Evolutionary conservation across 2,113 vertebrate genomes (phyloP).

Genomic region (Aramus guarauna): DNA sequence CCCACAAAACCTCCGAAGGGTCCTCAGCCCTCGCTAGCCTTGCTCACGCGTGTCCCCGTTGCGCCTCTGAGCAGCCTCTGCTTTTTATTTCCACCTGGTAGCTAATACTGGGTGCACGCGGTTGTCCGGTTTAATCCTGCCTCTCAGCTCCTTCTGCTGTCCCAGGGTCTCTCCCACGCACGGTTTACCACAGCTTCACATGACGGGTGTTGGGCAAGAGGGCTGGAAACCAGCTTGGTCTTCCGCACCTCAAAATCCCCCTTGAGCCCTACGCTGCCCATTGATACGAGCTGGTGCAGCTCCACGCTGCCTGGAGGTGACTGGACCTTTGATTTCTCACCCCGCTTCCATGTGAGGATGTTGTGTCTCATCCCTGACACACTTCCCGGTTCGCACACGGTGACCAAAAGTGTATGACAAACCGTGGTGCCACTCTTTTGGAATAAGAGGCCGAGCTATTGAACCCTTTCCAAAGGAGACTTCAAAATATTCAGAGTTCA

Average conservation of each 20-base stretch:
- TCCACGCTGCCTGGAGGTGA: background rate
- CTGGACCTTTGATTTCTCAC: background rate
- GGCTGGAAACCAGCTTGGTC: background rate
- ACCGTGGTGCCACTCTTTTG: background rate
- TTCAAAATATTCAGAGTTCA: constrained; percentile 26
- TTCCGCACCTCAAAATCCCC: background rate
- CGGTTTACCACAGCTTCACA: fast-evolving
- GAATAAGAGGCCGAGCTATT: background rate
- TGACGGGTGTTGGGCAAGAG: background rate
- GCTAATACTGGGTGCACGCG: fast-evolving
- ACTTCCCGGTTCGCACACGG: background rate
- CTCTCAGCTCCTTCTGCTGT: background rate
- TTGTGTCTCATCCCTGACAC: background rate
- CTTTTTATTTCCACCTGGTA: background rate
- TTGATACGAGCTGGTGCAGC: background rate
- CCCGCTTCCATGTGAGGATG: background rate
- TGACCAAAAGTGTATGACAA: background rate
- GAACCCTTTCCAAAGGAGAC: constrained; percentile 17
- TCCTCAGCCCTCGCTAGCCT: background rate
- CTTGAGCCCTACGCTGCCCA: background rate
- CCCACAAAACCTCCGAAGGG: background rate
- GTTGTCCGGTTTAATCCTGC: background rate
- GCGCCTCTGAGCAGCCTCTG: background rate
- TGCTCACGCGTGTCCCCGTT: fast-evolving
- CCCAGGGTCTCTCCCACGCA: background rate